Conservation (phyloP, 2,888 invertebrate genomes). For the Melanargia galathea region DNA sequence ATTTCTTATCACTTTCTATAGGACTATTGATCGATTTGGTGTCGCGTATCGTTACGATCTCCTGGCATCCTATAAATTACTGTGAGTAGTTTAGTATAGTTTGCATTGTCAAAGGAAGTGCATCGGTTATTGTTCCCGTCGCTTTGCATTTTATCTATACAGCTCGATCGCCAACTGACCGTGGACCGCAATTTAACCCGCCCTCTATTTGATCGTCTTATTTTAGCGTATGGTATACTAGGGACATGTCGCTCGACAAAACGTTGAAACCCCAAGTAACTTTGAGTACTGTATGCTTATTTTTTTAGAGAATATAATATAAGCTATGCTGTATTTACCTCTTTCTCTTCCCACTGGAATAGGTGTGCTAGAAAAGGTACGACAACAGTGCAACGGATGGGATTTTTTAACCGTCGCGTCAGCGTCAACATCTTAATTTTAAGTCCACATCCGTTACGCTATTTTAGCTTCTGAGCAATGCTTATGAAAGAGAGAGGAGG, state of each 20-base stretch:
- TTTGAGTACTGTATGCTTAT: no score
- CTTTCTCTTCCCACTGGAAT: no score
- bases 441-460: no score
- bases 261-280: no score
- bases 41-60: conserved; percentile 69
- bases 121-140: conserved; percentile 78
- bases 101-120: conserved; percentile 76
- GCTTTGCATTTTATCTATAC: conserved; percentile 67
- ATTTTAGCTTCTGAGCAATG: no score
- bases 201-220: conserved; percentile 58
- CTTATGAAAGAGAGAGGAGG: no score
- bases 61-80: conserved; percentile 64
- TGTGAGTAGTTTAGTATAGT: conserved; percentile 43
- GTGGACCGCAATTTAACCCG: conserved; percentile 68
- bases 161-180: conserved; percentile 59
- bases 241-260: not conserved
- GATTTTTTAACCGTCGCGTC: no score
- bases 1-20: conserved; percentile 69
- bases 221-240: conserved; percentile 1
- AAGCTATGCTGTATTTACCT: no score
- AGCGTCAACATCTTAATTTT: no score
- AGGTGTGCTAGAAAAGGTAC: no score
- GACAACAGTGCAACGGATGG: no score
- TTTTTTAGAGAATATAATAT: no score
- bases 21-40: conserved; percentile 74